phyloP scores from a whole-genome alignment of 2,888 invertebrate species.

The Hyposoter didymator region DNA sequence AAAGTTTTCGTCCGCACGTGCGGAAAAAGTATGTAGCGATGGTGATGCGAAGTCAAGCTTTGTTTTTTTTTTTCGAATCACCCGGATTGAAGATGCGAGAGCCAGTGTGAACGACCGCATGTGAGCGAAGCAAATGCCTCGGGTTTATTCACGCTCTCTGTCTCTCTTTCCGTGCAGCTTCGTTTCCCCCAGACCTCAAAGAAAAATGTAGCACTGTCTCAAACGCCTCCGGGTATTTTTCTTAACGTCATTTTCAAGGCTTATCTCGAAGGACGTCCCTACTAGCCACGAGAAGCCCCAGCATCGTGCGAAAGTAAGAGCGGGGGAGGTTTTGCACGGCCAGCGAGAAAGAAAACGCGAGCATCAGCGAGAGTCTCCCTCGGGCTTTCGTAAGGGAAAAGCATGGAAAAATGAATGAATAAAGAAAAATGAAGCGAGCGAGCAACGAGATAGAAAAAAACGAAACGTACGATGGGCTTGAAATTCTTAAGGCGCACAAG shows the following conservation, averaged over 20 bases:
- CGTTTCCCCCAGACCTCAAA: constrained; percentile 33
- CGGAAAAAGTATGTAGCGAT: constrained; percentile 33
- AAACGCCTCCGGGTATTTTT: constrained; percentile 58
- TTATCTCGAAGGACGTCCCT: constrained; percentile 56
- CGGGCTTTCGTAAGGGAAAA: constrained; percentile 36
- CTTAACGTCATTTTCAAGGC: constrained; percentile 63
- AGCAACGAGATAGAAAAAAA: constrained; percentile 2
- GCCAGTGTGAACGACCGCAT: constrained; percentile 40
- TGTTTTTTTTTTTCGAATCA: constrained; percentile 17
- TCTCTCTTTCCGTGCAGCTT: background rate
- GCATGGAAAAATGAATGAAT: constrained; percentile 23
- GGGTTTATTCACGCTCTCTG: constrained; percentile 19
- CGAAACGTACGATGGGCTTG: constrained; percentile 1
- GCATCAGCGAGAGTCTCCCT: constrained; percentile 20
- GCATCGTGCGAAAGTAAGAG: constrained; percentile 34
- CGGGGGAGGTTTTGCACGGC: constrained; percentile 6
- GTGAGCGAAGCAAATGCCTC: constrained; percentile 41
- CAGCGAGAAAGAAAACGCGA: constrained; percentile 22
- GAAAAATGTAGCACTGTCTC: constrained; percentile 47
- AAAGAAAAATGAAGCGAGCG: constrained; percentile 37
- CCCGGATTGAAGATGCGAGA: constrained; percentile 29
- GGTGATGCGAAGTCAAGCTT: constrained; percentile 43
- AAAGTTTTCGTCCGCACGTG: constrained; percentile 38
- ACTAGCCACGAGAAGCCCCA: constrained; percentile 10
- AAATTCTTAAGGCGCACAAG: constrained; percentile 24